phyloP scores from a whole-genome alignment of 2,113 vertebrate species.

The Numida meleagris region DNA sequence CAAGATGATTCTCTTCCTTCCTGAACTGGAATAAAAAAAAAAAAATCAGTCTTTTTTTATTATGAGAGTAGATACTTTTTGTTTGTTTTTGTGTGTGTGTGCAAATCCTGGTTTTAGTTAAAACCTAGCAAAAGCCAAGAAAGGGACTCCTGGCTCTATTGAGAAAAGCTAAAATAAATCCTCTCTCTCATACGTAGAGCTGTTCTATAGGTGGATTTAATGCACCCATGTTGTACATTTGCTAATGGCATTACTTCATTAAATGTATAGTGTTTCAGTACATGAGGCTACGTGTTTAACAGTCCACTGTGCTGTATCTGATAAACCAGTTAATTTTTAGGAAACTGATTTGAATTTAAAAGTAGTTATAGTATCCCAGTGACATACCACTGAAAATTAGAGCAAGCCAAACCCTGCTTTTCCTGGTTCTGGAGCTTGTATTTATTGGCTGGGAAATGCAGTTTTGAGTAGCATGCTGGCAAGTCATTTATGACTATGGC shows the following conservation, averaged over 20 bases:
- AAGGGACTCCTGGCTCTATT: slow-evolving; percentile 54
- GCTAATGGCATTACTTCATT: slow-evolving; percentile 74
- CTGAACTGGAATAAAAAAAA: slow-evolving; percentile 72
- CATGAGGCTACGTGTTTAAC: slow-evolving; percentile 70
- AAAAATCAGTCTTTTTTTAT: slow-evolving; percentile 62
- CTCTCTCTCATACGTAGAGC: slow-evolving; percentile 51
- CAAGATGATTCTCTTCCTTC: slow-evolving; percentile 65
- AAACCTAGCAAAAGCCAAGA: slow-evolving; percentile 53
- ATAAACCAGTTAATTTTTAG: slow-evolving; percentile 65
- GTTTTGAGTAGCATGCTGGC: slow-evolving; percentile 64
- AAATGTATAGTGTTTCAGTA: slow-evolving; percentile 78
- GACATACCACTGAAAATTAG: slow-evolving; percentile 64
- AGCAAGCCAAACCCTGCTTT: slow-evolving; percentile 47
- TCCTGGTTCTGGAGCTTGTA: slow-evolving; percentile 55
- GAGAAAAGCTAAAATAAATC: slow-evolving; percentile 63
- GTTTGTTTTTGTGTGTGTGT: neutral
- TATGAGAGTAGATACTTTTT: slow-evolving; percentile 55
- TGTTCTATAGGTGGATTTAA: slow-evolving; percentile 69
- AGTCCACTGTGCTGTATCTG: slow-evolving; percentile 66
- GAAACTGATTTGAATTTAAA: slow-evolving; percentile 63
- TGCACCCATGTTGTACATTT: slow-evolving; percentile 76
- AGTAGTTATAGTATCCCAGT: slow-evolving; percentile 55
- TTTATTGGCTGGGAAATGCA: slow-evolving; percentile 63
- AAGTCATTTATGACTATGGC: slow-evolving; percentile 56
- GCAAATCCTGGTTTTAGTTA: slow-evolving; percentile 51